Evolutionary conservation across 2,888 invertebrate species (phyloP).

Genomic region (Cactoblastis cactorum): DNA sequence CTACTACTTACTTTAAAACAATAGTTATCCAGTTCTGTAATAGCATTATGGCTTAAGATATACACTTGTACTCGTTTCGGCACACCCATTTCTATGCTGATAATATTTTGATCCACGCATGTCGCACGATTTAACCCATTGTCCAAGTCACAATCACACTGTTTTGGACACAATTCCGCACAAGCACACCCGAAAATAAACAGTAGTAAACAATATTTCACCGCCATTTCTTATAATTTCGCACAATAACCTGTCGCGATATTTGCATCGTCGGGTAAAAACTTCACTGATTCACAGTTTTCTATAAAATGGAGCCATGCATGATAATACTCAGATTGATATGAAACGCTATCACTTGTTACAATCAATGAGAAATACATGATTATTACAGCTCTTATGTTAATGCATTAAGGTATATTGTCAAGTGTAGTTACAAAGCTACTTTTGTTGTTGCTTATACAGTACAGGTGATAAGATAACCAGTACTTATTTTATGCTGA

Average conservation of each 20-base stretch:
- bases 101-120: constrained; percentile 79
- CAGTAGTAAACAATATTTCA: constrained; percentile 34
- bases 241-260: constrained; percentile 22
- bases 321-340: constrained; percentile 48
- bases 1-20: constrained; percentile 82
- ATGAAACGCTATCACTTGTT: constrained; percentile 45
- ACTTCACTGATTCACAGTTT: constrained; percentile 39
- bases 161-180: constrained; percentile 66
- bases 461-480: constrained; percentile 49
- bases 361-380: not conserved
- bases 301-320: constrained; percentile 46
- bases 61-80: constrained; percentile 80
- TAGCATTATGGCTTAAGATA: constrained; percentile 81
- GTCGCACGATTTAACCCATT: constrained; percentile 70
- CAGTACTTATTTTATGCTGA: constrained; percentile 16
- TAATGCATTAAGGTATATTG: not conserved
- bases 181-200: constrained; percentile 25
- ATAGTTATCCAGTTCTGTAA: constrained; percentile 79
- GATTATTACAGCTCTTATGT: not conserved
- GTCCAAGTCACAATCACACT: constrained; percentile 76
- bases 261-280: constrained; percentile 45
- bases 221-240: constrained; percentile 47
- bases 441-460: not conserved
- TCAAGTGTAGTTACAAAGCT: not conserved
- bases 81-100: constrained; percentile 79